A percentile compares a stretch with the other conserved stretches of the same genome.
phyloP scores from a whole-genome alignment of 2,113 vertebrate genomes.

The Mus pahari region DNA sequence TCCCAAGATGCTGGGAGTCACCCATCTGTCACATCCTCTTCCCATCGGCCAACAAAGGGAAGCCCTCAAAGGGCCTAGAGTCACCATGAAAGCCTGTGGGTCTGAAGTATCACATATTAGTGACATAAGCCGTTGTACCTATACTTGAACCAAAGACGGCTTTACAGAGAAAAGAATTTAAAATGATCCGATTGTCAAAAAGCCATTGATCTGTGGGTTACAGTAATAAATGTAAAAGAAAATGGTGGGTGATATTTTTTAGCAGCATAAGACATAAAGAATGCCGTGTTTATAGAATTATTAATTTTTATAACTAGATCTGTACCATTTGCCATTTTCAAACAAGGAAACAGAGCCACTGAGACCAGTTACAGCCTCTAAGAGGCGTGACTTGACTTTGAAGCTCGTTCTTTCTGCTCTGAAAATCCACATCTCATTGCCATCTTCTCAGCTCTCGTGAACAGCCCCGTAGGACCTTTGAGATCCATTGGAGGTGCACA shows the following conservation, averaged over 20 bases:
- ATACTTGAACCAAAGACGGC: neutral
- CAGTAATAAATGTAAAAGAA: neutral
- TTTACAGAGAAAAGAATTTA: neutral
- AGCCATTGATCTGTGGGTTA: neutral
- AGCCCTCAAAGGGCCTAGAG: neutral
- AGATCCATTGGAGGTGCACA: too few species aligned
- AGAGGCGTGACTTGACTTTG: neutral
- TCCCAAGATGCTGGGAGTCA: neutral
- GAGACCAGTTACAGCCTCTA: neutral
- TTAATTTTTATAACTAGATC: neutral
- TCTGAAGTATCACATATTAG: neutral
- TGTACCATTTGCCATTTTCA: neutral
- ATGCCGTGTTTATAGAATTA: neutral
- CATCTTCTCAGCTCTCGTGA: fast-evolving
- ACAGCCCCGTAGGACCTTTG: neutral
- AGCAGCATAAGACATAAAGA: neutral
- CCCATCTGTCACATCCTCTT: neutral
- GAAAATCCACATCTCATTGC: neutral
- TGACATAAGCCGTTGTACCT: neutral
- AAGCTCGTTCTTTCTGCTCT: neutral
- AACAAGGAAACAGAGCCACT: neutral
- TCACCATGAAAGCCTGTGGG: neutral
- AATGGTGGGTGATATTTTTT: neutral
- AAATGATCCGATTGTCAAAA: neutral
- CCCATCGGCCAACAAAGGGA: neutral